Evolutionary conservation across 2,113 vertebrate genomes (phyloP), one percentile per base, ranked within the genome.

Genomic region (Procapra przewalskii): DNA sequence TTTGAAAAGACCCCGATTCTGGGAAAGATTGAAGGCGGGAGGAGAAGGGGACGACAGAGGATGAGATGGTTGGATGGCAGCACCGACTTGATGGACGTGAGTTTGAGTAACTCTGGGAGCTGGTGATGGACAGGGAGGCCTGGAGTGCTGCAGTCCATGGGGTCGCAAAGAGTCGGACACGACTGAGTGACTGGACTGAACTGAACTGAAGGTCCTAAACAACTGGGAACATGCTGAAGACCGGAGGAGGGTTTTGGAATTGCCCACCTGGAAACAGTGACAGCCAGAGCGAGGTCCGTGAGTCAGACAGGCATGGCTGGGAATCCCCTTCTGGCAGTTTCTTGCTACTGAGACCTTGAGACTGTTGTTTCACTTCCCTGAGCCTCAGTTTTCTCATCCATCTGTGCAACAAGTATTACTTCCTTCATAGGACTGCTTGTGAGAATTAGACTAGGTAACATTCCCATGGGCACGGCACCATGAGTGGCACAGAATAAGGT

Each of bases 211-310:
- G 40, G 45, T 55, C 15, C 52, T 55, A 9, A 36, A 55, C 5
- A 16, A 14, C 29, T 4, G 7, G 48, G 71, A 33, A 90, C 17
- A 14, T 45, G 50, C 15, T 27, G 50, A n/a, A 55, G 77, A 25
- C 11, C 0, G 25, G 21, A 50, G 57, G 31, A 52, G 10, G 59
- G 29, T 19, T 62, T 55, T 7, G 36, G 16, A 40, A 31, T 25
- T 40, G 23, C 17, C 23, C 9, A 3, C 6, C 64, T 3, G 33
- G 75, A 67, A 40, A 25, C 14, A 0, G 16, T 25, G 36, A 10
- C 3, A 4, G 55, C 54, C 23, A 45, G 90, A 71, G 9, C 0
- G 0, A 21, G 7, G 3, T 36, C 52, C 0, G 3, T 7, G 21
- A 16, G 19, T 29, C 54, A 33, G n/a, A 6, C 8, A 23, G 40